Conservation (phyloP, 2,888 invertebrate genomes). For the Tenthredo notha region DNA sequence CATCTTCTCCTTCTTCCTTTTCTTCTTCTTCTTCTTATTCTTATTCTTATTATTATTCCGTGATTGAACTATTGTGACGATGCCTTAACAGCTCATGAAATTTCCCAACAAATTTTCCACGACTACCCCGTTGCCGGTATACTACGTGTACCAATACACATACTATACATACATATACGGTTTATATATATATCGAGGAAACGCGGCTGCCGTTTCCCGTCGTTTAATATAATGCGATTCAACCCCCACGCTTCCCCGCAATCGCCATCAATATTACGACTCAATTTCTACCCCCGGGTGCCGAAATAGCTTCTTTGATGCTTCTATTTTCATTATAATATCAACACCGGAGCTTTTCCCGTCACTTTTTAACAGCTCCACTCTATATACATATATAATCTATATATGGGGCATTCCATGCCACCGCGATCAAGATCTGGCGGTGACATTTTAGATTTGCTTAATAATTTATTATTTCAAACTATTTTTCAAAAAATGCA, state of each 20-base stretch:
- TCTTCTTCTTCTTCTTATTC: neutral
- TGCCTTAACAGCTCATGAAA: conserved; percentile 58
- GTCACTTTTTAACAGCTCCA: neutral
- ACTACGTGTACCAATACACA: neutral
- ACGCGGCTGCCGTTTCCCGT: conserved; percentile 20
- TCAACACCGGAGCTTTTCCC: conserved; percentile 7
- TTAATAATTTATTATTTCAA: no score
- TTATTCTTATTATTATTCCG: conserved; percentile 52
- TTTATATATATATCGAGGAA: neutral
- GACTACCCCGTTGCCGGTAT: neutral
- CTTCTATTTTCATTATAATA: conserved; percentile 30
- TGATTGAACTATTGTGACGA: conserved; percentile 76
- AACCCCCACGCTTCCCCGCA: neutral
- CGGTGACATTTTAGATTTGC: no score
- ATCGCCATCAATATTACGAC: conserved; percentile 45
- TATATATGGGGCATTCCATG: no score
- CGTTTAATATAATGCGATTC: conserved; percentile 27
- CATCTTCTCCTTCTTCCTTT: conserved; percentile 60
- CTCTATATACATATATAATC: neutral
- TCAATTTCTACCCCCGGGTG: conserved; percentile 22
- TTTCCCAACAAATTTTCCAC: conserved; percentile 55
- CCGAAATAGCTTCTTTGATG: conserved; percentile 26
- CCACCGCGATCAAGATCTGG: no score
- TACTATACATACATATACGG: neutral
- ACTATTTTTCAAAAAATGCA: no score